Percentiles rank a stretch among this genome's conserved stretches.
Evolutionary conservation across 53 echinoderm and acorn worm species (phyloP).

Genomic region (Glandiceps talaboti): DNA sequence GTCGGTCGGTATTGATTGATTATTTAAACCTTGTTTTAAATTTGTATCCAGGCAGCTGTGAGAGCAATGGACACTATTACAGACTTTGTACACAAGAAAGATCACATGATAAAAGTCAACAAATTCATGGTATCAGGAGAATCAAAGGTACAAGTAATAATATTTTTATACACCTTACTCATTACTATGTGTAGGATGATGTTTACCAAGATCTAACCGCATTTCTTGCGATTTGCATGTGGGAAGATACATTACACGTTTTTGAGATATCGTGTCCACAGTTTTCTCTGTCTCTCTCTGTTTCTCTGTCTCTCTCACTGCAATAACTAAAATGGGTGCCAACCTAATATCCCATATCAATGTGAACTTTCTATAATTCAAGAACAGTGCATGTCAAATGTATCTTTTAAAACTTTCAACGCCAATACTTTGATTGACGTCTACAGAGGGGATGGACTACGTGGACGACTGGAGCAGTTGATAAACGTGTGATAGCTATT

Average conservation of each 20-base stretch:
- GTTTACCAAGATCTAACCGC: too few relatives aligned
- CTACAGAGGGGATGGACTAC: slow-evolving; percentile 13
- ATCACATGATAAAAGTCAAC: slow-evolving; percentile 4
- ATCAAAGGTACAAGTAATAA: slow-evolving; percentile 36
- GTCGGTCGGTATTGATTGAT: neutral
- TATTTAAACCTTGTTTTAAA: neutral
- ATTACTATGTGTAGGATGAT: too few relatives aligned
- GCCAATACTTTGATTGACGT: neutral
- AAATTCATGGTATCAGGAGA: slow-evolving; percentile 20
- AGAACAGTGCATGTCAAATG: neutral
- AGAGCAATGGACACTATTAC: slow-evolving; percentile 58
- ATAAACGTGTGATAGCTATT: slow-evolving; percentile 10
- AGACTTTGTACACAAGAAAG: slow-evolving; percentile 15
- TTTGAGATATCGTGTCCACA: too few relatives aligned
- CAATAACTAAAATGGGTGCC: too few relatives aligned
- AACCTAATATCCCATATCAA: too few relatives aligned
- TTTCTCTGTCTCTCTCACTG: too few relatives aligned
- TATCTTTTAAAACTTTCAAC: neutral
- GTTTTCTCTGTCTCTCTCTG: too few relatives aligned
- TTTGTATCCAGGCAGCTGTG: slow-evolving; percentile 40
- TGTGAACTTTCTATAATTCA: too few relatives aligned
- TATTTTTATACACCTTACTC: too few relatives aligned
- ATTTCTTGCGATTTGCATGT: too few relatives aligned
- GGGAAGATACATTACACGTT: too few relatives aligned
- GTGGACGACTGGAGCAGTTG: slow-evolving; percentile 14